Base-by-base conservation (phyloP, 2,113 vertebrate genomes). In the Emydocephalus ijimae region DNA sequence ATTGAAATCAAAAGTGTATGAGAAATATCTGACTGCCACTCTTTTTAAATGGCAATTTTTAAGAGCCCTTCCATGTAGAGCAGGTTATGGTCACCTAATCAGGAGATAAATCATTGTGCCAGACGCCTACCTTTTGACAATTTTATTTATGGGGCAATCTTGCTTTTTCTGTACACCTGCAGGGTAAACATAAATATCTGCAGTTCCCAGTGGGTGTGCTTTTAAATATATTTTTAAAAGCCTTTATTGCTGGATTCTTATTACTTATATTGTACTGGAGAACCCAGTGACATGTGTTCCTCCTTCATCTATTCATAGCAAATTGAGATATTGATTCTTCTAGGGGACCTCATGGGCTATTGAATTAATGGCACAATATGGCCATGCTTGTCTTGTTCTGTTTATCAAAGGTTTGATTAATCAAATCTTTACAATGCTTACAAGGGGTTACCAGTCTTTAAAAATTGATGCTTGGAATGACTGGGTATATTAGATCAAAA, bases 241-340 rank as follows among this genome's bases (percentile, higher is more conserved):
- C 24, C 93, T 94, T 92, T 87, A 94, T 92, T 95, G 94, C 93
- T 57, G 56, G 45, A 85, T 59, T 92, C 90, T 89, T 93, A 57
- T 39, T 92, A 23, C 74, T n/a, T 95, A 48, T 89, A 95, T 29
- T 81, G 18, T 94, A 94, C 81, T 90, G 24, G 18, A 94, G 81
- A 94, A 64, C 92, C 95, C 48, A 90, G 94, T 88, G 45, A 43
- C 21, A 93, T 2, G 26, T 69, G 94, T 93, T 91, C 74, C 90
- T 94, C 56, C 95, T 92, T 1, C 9, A 2, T 34, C 0, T 93
- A 15, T 50, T 90, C 74, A 85, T 86, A 90, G 81, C 92, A 94
- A 96, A 90, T 15, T 92, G 88, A 85, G 12, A 1, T 93, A 97
- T 90, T 96, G 94, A 97, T 97, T 97, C 97, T 90, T 95, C 90